Conservation (phyloP, 2,113 vertebrate species). For the Peromyscus leucopus region DNA sequence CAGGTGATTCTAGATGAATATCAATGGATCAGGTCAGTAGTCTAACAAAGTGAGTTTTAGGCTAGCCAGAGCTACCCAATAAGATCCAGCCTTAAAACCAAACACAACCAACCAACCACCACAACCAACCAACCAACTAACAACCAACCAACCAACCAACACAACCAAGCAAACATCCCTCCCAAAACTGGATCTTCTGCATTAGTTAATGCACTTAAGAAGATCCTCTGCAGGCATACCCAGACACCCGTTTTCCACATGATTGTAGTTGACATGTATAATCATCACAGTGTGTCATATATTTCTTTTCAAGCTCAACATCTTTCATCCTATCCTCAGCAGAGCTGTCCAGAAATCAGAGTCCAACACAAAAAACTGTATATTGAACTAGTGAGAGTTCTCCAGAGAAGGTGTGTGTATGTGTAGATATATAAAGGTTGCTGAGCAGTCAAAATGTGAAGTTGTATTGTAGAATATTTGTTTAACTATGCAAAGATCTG, state of each 20-base stretch:
- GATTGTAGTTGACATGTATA: not conserved
- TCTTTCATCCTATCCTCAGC: not conserved
- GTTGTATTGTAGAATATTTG: not conserved
- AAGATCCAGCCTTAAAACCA: not conserved
- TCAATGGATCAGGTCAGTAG: too few relatives aligned
- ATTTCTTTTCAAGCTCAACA: not conserved
- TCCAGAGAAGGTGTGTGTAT: not conserved
- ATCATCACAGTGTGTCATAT: not conserved
- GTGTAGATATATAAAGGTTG: not conserved
- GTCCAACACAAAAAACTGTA: not conserved
- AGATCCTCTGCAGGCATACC: not conserved
- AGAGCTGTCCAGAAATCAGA: conserved; percentile 14
- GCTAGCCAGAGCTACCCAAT: not conserved
- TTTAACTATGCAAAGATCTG: not conserved
- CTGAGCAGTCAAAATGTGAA: not conserved
- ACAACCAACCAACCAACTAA: not conserved
- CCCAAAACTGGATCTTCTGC: not conserved
- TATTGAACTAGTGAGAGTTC: not conserved
- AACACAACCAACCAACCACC: not conserved
- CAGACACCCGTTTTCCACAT: not conserved
- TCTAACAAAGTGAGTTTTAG: not conserved
- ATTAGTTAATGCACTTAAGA: not conserved
- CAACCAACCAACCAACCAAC: not conserved
- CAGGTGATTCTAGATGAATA: too few relatives aligned
- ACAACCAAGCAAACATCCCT: not conserved